Conservation (phyloP, 2,888 invertebrate species). For the Steinernema hermaphroditum region DNA sequence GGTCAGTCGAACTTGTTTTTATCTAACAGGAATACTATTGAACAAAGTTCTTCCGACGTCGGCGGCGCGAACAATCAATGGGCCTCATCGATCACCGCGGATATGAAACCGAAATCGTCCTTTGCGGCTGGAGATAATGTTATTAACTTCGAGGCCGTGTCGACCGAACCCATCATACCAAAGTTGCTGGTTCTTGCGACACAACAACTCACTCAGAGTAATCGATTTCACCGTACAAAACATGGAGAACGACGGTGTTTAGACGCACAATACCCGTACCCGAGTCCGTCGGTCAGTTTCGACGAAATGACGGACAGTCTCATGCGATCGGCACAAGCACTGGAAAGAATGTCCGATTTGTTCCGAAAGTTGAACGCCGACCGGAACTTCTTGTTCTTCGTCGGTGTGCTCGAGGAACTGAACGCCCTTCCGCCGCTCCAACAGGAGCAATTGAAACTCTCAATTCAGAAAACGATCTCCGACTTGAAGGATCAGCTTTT, state of each 20-base stretch:
- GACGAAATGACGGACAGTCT: background rate
- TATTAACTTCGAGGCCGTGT: slow-evolving; percentile 6
- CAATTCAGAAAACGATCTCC: background rate
- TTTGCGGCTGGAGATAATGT: background rate
- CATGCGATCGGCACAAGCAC: background rate
- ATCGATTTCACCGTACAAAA: background rate
- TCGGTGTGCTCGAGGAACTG: background rate
- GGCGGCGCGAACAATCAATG: slow-evolving; percentile 14
- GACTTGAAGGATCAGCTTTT: background rate
- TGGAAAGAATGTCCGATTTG: background rate
- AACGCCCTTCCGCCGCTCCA: background rate
- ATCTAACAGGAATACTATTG: slow-evolving; percentile 12
- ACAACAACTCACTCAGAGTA: background rate
- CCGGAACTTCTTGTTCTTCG: background rate
- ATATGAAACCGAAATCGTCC: background rate
- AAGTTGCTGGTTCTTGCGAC: background rate
- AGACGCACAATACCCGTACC: no score
- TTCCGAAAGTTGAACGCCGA: slow-evolving; percentile 12
- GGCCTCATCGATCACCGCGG: slow-evolving; percentile 20
- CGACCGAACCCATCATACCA: background rate
- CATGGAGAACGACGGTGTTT: no score
- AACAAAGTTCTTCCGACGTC: slow-evolving; percentile 17
- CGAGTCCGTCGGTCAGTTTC: background rate
- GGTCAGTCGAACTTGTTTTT: slow-evolving; percentile 31
- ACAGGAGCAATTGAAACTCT: background rate